Evolutionary conservation across 2,888 invertebrate species (phyloP).

Genomic region (Drosophila demipolita): DNA sequence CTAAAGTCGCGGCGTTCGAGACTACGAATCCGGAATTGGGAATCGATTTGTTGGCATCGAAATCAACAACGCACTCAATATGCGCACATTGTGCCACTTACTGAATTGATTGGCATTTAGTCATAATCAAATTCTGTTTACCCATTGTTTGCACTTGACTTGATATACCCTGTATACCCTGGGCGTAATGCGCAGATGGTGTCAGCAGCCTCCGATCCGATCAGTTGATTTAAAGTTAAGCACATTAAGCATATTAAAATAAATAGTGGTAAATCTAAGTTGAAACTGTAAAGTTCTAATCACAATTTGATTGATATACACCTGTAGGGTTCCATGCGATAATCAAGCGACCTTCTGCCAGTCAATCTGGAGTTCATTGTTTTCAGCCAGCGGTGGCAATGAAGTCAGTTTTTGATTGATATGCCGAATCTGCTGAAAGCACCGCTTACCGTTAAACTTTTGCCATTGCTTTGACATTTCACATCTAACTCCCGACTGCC

Average conservation of each 20-base stretch:
- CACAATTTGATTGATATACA: neutral
- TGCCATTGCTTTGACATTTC: slow-evolving; percentile 59
- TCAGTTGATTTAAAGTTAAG: neutral
- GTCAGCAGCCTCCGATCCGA: neutral
- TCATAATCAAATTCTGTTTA: slow-evolving; percentile 18
- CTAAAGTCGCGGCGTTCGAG: slow-evolving; percentile 15
- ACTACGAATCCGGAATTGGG: slow-evolving; percentile 37
- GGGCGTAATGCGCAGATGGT: neutral
- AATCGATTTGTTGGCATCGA: slow-evolving; percentile 13
- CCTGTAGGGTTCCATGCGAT: slow-evolving; percentile 19
- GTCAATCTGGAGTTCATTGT: slow-evolving; percentile 28
- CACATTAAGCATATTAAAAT: too few relatives aligned
- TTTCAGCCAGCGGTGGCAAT: slow-evolving; percentile 26
- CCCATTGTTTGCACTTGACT: slow-evolving; percentile 36
- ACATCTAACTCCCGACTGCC: slow-evolving; percentile 42
- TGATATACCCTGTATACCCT: slow-evolving; percentile 24
- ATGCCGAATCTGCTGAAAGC: slow-evolving; percentile 49
- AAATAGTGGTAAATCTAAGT: neutral
- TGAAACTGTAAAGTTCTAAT: neutral
- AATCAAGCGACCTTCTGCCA: slow-evolving; percentile 40
- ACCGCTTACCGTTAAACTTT: slow-evolving; percentile 77
- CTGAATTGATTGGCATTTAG: slow-evolving; percentile 27
- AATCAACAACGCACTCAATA: slow-evolving; percentile 48
- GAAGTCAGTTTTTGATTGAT: slow-evolving; percentile 45
- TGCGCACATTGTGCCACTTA: slow-evolving; percentile 68